Percentiles rank a stretch among this genome's conserved stretches.
phyloP scores from a whole-genome alignment of 2,888 invertebrate genomes.

The Acronicta aceris region DNA sequence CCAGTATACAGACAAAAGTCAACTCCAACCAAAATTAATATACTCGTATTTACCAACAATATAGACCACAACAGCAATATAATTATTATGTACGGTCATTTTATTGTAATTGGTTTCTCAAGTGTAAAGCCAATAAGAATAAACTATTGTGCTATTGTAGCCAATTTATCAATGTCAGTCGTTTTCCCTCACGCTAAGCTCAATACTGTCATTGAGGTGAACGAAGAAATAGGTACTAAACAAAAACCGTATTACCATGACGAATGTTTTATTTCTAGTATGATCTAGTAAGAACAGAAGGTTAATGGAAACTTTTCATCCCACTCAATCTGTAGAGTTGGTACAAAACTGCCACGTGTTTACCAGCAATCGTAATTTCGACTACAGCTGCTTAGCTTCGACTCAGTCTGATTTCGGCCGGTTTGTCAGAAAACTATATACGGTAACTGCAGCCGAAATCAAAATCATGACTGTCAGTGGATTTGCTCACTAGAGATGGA shows the following conservation, averaged over 20 bases:
- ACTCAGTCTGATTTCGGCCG: not conserved
- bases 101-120: conserved; percentile 8
- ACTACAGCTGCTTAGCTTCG: not conserved
- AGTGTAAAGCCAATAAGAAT: conserved; percentile 13
- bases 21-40: not conserved
- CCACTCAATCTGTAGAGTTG: not conserved
- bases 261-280: conserved; percentile 4
- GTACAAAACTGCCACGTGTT: too few relatives aligned
- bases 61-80: too few relatives aligned
- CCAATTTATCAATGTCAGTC: conserved; percentile 23
- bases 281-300: conserved; percentile 13
- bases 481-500: too few relatives aligned
- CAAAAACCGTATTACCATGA: conserved; percentile 4
- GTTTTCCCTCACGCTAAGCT: conserved; percentile 22
- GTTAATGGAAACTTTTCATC: not conserved
- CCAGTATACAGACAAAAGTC: not conserved
- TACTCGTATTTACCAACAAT: not conserved
- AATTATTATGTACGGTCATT: conserved; percentile 2
- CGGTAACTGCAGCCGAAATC: too few relatives aligned
- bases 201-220: conserved; percentile 27
- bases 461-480: too few relatives aligned
- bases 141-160: conserved; percentile 7
- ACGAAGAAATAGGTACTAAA: conserved; percentile 9
- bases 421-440: not conserved
- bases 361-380: too few relatives aligned